These are phyloP conservation scores for Champsocephalus gunnari DNA, from an alignment of 2,797 vertebrate species.

Conservation along the genomic window DNA sequence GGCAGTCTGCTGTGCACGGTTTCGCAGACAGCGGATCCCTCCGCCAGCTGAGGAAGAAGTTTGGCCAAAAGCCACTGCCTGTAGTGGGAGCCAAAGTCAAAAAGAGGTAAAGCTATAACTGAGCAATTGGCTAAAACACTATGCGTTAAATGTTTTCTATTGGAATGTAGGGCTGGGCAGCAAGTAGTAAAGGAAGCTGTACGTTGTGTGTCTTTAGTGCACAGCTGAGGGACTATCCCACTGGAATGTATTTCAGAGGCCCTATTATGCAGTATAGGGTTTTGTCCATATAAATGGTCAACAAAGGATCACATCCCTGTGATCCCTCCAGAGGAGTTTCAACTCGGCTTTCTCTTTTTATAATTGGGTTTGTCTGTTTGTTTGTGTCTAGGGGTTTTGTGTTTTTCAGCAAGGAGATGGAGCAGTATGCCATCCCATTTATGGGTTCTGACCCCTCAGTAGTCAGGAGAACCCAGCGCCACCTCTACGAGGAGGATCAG, in stretches of 20 bases:
- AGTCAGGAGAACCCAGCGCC: slow-evolving; percentile 90
- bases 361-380: slow-evolving; percentile 17
- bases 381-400: slow-evolving; percentile 75
- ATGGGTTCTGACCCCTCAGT: slow-evolving; percentile 89
- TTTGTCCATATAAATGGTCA: too few species aligned
- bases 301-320: too few species aligned
- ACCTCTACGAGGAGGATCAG: slow-evolving; percentile 84
- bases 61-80: slow-evolving; percentile 86
- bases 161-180: slow-evolving; percentile 12
- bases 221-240: slow-evolving; percentile 5
- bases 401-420: slow-evolving; percentile 87
- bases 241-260: neutral
- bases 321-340: too few species aligned
- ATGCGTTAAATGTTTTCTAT: slow-evolving; percentile 27
- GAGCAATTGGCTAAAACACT: slow-evolving; percentile 27
- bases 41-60: slow-evolving; percentile 82
- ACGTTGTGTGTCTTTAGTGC: neutral
- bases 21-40: slow-evolving; percentile 82
- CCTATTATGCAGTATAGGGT: too few species aligned
- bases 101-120: slow-evolving; percentile 80
- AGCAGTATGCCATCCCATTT: slow-evolving; percentile 86
- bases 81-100: slow-evolving; percentile 86
- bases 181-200: neutral
- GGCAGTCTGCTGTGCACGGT: slow-evolving; percentile 89
- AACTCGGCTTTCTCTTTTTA: slow-evolving; percentile 12